Evolutionary conservation across 2,888 invertebrate species (phyloP).

Genomic region (Amphipoea oculea): DNA sequence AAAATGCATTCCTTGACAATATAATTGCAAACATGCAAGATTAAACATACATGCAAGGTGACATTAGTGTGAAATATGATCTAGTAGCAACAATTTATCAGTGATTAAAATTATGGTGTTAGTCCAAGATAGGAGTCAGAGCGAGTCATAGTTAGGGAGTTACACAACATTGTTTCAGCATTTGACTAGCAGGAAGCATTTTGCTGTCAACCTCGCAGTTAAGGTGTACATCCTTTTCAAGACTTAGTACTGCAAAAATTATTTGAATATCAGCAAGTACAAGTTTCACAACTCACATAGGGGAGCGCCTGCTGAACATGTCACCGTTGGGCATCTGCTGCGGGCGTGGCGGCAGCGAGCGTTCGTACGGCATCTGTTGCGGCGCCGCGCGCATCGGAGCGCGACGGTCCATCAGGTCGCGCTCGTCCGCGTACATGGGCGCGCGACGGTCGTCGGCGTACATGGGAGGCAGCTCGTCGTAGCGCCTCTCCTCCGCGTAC

Average conservation of each 20-base stretch:
- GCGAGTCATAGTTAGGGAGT: neutral
- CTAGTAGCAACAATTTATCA: neutral
- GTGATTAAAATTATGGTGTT: neutral
- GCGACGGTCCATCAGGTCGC: slow-evolving; percentile 83
- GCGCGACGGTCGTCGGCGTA: slow-evolving; percentile 78
- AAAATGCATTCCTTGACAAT: neutral
- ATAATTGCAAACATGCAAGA: slow-evolving; percentile 5
- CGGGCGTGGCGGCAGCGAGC: slow-evolving; percentile 78
- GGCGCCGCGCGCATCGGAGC: slow-evolving; percentile 73
- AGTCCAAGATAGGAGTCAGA: neutral
- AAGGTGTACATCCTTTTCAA: no score
- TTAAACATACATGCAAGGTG: no score
- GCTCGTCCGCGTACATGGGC: slow-evolving; percentile 82
- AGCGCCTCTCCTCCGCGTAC: slow-evolving; percentile 69
- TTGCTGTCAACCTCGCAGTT: neutral
- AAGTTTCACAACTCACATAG: slow-evolving; percentile 77
- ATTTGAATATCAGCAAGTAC: neutral
- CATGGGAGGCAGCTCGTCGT: slow-evolving; percentile 70
- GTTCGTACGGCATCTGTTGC: slow-evolving; percentile 81
- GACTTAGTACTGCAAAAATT: neutral
- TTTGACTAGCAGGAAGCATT: neutral
- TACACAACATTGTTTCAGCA: neutral
- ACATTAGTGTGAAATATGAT: neutral
- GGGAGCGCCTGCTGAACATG: slow-evolving; percentile 88
- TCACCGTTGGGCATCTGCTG: slow-evolving; percentile 84